A percentile compares a stretch with the other conserved stretches of the same genome.
These are phyloP conservation scores for Halichoeres trimaculatus DNA, from an alignment of 2,113 vertebrate genomes.

Conservation along the genomic window DNA sequence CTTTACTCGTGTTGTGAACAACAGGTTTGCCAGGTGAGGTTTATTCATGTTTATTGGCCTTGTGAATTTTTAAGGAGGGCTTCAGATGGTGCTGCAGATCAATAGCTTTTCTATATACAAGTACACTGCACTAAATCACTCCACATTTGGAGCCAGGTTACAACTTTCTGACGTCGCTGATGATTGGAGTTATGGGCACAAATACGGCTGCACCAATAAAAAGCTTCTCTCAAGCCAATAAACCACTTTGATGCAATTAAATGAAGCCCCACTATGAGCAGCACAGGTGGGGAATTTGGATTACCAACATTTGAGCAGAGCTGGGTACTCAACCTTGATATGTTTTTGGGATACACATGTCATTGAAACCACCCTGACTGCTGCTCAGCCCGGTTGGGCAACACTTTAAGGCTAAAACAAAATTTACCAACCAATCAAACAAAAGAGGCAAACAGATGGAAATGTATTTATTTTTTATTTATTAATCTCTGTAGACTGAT, in stretches of 20 bases:
- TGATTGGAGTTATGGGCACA: constrained; percentile 36
- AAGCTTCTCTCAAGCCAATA: constrained; percentile 11
- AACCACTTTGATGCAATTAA: constrained; percentile 36
- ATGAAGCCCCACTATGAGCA: constrained; percentile 11
- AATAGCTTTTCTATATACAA: constrained; percentile 58
- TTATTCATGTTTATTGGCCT: constrained; percentile 64
- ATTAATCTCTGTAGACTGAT: no score
- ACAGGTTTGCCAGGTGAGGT: constrained; percentile 64
- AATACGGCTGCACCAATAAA: constrained; percentile 39
- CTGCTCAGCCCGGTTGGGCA: no score
- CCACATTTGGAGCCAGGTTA: constrained; percentile 22
- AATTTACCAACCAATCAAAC: no score
- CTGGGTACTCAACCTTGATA: not conserved
- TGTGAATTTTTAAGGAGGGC: constrained; percentile 67
- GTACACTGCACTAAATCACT: constrained; percentile 58
- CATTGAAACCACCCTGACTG: not conserved
- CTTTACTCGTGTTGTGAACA: constrained; percentile 54
- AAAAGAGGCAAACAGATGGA: no score
- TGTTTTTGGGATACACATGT: not conserved
- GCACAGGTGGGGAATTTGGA: constrained; percentile 1
- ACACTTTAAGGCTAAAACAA: no score
- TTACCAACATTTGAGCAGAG: not conserved
- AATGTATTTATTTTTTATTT: no score
- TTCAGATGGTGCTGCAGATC: constrained; percentile 56
- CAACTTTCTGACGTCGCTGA: constrained; percentile 38